A percentile compares a stretch with the other conserved stretches of the same genome.
Conservation (phyloP, 64 coral and sea anemone species). For the Porites lutea region DNA sequence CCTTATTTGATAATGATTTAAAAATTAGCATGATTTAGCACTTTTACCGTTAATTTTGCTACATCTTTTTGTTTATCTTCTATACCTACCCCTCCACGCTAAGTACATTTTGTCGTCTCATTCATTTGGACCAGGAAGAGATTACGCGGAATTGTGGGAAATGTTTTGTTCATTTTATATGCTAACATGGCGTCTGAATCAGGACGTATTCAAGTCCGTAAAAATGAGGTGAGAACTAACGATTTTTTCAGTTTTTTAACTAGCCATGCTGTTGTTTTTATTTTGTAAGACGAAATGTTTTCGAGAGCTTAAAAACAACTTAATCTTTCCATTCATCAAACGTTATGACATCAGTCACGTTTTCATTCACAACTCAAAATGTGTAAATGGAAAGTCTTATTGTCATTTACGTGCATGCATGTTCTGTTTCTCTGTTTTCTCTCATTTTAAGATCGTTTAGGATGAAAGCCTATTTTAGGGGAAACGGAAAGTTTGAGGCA, state of each 20-base stretch:
- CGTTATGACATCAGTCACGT: constrained; percentile 46
- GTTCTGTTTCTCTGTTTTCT: not conserved
- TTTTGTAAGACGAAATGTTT: not conserved
- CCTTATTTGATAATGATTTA: not conserved
- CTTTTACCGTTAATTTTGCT: not conserved
- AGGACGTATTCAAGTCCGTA: constrained; percentile 69
- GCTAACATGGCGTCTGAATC: constrained; percentile 78
- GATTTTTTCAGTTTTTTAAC: constrained; percentile 10
- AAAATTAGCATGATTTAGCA: not conserved
- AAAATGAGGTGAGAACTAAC: constrained; percentile 78
- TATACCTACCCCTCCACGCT: not conserved
- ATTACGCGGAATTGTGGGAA: constrained; percentile 57
- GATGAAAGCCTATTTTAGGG: not conserved
- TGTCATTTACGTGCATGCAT: constrained; percentile 2
- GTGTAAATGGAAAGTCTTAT: constrained; percentile 15
- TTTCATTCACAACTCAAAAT: constrained; percentile 43
- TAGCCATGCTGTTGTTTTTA: not conserved
- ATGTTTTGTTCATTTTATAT: constrained; percentile 82
- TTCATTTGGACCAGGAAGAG: constrained; percentile 39
- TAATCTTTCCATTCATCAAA: not conserved
- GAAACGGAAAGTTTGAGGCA: not conserved
- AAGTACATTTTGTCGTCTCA: constrained; percentile 2
- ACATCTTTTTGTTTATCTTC: not conserved
- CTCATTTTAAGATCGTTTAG: not conserved
- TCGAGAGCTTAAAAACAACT: not conserved